phyloP scores from a whole-genome alignment of 2,888 invertebrate species.

The Hirtodrosophila duncani region DNA sequence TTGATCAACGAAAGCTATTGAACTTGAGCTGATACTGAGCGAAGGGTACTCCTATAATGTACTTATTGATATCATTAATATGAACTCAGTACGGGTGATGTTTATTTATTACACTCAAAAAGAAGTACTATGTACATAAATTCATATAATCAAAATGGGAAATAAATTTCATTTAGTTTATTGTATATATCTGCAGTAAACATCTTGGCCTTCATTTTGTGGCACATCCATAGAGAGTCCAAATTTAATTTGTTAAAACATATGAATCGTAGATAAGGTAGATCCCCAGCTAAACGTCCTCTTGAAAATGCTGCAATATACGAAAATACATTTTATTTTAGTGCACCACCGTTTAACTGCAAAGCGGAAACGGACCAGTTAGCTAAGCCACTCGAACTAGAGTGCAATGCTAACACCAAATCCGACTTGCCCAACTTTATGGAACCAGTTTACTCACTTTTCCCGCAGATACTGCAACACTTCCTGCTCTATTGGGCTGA shows the following conservation, averaged over 20 bases:
- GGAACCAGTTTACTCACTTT: conserved; percentile 47
- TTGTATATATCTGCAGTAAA: too few species aligned
- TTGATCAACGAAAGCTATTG: conserved; percentile 14
- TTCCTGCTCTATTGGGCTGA: conserved; percentile 83
- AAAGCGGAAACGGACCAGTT: conserved; percentile 43
- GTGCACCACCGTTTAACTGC: too few species aligned
- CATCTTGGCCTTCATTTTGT: too few species aligned
- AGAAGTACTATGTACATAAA: too few species aligned
- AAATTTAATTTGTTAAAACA: conserved; percentile 8
- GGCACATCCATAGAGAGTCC: too few species aligned
- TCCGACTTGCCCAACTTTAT: conserved; percentile 40
- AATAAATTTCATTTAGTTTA: too few species aligned
- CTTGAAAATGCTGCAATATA: conserved; percentile 53
- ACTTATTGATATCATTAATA: too few species aligned
- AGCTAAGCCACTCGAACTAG: conserved; percentile 44
- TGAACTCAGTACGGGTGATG: too few species aligned
- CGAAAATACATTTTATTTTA: too few species aligned
- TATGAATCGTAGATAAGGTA: conserved; percentile 41
- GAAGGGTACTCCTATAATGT: too few species aligned
- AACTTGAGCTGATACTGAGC: conserved; percentile 35
- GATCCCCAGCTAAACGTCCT: conserved; percentile 54
- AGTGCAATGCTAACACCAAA: conserved; percentile 46
- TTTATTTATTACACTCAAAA: too few species aligned
- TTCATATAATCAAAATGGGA: too few species aligned
- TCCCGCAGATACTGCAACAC: conserved; percentile 81